Evolutionary conservation across 2,888 invertebrate species (phyloP).

Genomic region (Lissonota sp.): DNA sequence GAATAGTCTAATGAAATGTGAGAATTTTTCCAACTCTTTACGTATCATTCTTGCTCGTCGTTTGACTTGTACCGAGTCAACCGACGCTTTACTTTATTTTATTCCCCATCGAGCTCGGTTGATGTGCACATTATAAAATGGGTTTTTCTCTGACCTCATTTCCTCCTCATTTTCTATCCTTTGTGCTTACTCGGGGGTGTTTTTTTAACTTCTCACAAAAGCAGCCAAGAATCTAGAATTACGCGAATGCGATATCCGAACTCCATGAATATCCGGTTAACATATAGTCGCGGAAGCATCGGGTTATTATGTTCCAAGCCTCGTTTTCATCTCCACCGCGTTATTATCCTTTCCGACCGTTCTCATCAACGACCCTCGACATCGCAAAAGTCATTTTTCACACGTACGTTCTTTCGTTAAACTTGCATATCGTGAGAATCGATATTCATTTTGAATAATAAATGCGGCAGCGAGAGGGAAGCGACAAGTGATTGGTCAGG

Average conservation of each 20-base stretch:
- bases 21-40: neutral
- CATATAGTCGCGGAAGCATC: slow-evolving; percentile 6
- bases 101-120: neutral
- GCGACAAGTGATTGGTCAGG: slow-evolving; percentile 4
- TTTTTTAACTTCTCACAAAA: neutral
- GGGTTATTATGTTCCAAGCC: neutral
- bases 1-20: slow-evolving; percentile 1
- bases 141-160: neutral
- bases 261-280: slow-evolving; percentile 33
- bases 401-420: neutral
- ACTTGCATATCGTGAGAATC: neutral
- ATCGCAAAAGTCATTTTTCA: neutral
- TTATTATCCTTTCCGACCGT: neutral
- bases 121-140: neutral
- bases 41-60: neutral
- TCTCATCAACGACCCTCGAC: neutral
- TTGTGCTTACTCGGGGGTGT: neutral
- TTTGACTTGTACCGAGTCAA: neutral
- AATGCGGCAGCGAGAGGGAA: neutral
- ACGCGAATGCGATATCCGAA: neutral
- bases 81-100: neutral
- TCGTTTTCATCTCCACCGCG: neutral
- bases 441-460: slow-evolving; percentile 31
- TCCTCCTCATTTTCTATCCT: neutral
- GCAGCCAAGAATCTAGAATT: slow-evolving; percentile 2